Evolutionary conservation across 2,888 invertebrate genomes (phyloP).

Genomic region (Druceiella hillmani): DNA sequence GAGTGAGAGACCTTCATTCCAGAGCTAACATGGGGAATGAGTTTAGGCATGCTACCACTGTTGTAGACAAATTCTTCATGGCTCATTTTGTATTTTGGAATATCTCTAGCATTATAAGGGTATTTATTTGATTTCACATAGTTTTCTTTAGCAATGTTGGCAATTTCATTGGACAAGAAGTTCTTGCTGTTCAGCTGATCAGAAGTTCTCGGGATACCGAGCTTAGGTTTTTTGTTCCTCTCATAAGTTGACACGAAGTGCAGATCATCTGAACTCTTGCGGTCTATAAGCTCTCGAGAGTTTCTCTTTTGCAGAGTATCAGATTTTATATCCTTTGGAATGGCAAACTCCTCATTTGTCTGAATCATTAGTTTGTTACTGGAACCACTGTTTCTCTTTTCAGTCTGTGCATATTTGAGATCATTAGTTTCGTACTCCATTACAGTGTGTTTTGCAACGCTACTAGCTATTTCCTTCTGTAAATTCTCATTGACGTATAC

Average conservation of each 20-base stretch:
- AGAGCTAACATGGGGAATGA: conserved; percentile 41
- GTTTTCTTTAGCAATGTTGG: conserved; percentile 33
- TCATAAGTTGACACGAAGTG: no score
- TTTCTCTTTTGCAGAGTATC: no score
- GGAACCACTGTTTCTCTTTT: conserved; percentile 17
- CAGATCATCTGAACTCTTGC: no score
- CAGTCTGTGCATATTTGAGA: conserved; percentile 38
- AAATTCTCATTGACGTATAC: conserved; percentile 47
- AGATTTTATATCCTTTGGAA: no score
- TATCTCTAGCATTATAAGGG: no score
- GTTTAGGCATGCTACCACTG: conserved; percentile 46
- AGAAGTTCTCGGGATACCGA: conserved; percentile 37
- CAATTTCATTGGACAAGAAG: conserved; percentile 40
- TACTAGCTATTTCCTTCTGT: conserved; percentile 46
- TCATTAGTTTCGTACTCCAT: conserved; percentile 47
- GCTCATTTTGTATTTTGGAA: conserved; percentile 36
- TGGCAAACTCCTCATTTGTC: no score
- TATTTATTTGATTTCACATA: conserved; percentile 27
- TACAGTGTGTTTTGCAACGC: conserved; percentile 42
- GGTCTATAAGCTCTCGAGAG: no score
- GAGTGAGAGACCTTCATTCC: conserved; percentile 33
- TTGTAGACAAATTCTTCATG: conserved; percentile 39
- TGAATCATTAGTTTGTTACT: conserved; percentile 30
- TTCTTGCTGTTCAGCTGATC: conserved; percentile 42
- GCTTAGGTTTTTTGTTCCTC: conserved; percentile 36